Evolutionary conservation across 2,797 vertebrate species (phyloP), one percentile per base, ranked within the genome.

Genomic region (Uromys caudimaculatus): DNA sequence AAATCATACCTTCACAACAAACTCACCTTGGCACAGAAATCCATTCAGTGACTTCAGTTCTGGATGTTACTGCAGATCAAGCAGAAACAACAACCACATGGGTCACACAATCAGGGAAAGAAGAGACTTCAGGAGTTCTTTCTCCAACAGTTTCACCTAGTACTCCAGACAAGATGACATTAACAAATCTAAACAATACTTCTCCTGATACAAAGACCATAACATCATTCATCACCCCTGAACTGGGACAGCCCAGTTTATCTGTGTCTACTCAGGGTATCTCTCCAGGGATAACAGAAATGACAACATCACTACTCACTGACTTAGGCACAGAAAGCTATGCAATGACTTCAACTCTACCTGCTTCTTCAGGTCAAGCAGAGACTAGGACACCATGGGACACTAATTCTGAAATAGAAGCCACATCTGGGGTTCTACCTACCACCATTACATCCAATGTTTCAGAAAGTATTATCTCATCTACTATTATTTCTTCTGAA

Each of bases 221-320:
- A 62, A 32, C 3, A 35, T 24, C 92, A 19, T 27, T 10, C 24
- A 16, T 23, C 52, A 69, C 44, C 23, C 64, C 60, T 13, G 3
- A 44, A 44, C 50, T 23, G 78, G 4, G 17, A n/a, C 17, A 89
- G 19, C 38, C 38, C 10, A 35, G 47, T 89, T 44, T 62, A 17
- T 4, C 21, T 52, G 1, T 47, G 60, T 19, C 23, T 14, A 41
- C 10, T 24, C 1, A 29, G 3, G 4, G 6, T 4, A 13, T 6
- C 21, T 78, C 52, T 32, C 5, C 44, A 0, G 32, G 29, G 6
- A 41, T 29, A 35, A 41, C 16, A 32, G 29, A 32, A 32, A 14
- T 27, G 12, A 38, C 16, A 27, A 12, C 11, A 38, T 16, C 92
- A 27, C 1, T 6, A 11, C 19, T 38, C 29, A 47, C 54, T 35